These are phyloP conservation scores for Aphelocoma californica DNA, from an alignment of 2,797 vertebrate genomes.

Conservation along the genomic window DNA sequence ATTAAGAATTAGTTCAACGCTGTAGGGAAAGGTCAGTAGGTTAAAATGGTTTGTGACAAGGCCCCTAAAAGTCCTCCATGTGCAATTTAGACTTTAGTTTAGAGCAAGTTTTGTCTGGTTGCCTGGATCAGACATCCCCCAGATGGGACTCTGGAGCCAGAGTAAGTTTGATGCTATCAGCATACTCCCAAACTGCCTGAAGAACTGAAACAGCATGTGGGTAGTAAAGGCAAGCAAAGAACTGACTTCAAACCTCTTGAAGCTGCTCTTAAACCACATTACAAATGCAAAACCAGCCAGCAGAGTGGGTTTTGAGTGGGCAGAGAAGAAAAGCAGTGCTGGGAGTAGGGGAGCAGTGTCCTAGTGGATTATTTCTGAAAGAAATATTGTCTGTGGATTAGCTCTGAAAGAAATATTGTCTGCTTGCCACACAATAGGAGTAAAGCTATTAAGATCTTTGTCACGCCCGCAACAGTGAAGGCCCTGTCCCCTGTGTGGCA, in stretches of 20 bases:
- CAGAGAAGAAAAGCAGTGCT: neutral
- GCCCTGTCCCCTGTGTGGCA: neutral
- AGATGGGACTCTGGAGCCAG: neutral
- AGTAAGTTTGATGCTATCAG: neutral
- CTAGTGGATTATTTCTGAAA: neutral
- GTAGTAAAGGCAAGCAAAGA: neutral
- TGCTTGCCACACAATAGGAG: neutral
- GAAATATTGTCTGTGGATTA: neutral
- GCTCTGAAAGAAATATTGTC: neutral
- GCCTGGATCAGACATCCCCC: neutral
- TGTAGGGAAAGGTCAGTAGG: neutral
- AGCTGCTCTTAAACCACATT: neutral
- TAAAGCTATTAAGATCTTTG: neutral
- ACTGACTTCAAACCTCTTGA: neutral
- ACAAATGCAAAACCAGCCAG: neutral
- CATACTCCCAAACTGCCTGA: neutral
- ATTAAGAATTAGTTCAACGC: neutral
- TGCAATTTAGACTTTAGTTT: neutral
- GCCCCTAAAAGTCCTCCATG: fast-evolving
- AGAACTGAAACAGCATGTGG: neutral
- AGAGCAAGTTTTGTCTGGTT: neutral
- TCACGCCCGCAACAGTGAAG: fast-evolving
- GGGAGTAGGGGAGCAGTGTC: neutral
- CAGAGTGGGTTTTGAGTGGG: neutral
- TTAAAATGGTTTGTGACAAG: neutral